Base-by-base conservation (phyloP, 2,113 vertebrate species). In the Vireo altiloquus region DNA sequence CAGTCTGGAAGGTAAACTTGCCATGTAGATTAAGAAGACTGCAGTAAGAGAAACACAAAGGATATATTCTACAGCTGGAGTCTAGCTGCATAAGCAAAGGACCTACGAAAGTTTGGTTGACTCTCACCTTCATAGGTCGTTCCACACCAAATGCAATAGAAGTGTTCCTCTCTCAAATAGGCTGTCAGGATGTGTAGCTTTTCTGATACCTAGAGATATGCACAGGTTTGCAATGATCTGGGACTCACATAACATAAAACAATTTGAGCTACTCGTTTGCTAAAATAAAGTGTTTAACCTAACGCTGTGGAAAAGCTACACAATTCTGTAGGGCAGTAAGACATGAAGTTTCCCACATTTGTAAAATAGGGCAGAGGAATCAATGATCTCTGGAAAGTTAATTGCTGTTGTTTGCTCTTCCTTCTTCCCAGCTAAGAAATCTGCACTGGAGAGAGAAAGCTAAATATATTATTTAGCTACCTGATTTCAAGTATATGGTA, bases 131-230 rank as follows among this genome's bases (percentile, higher is more conserved):
- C 98, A 89, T 99, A 99, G 11, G 98, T 98, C 40, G 99, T 99
- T 89, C 99, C 99, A 97, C 99, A 99, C 99, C 99, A 99, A 91
- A 99, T 98, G 96, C 99, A 99, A 71, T 99, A 99, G 24, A 98
- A 98, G 97, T 99, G 98, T 54, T 98, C 57, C 91, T 97, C 97
- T 97, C 99, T 98, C 95, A 99, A 93, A 96, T 99, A 99, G 16
- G 98, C 98, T 2, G 99, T 99, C 94, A 99, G 76, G 95, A 98
- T 97, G 54, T 98, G 98, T 17, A 99, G 96, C 96, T 99, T 99
- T 87, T 99, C 99, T 95, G 98, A 94, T 19, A 98, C 96, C 99
- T 99, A 96, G 40, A 89, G 30, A 87, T 7, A 89, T 0, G 92
- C 50, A 93, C 30, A 74, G 63, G 95, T 90, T 52, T 88, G 25